Base-by-base conservation (phyloP, 2,113 vertebrate species). In the Labeo catla region DNA sequence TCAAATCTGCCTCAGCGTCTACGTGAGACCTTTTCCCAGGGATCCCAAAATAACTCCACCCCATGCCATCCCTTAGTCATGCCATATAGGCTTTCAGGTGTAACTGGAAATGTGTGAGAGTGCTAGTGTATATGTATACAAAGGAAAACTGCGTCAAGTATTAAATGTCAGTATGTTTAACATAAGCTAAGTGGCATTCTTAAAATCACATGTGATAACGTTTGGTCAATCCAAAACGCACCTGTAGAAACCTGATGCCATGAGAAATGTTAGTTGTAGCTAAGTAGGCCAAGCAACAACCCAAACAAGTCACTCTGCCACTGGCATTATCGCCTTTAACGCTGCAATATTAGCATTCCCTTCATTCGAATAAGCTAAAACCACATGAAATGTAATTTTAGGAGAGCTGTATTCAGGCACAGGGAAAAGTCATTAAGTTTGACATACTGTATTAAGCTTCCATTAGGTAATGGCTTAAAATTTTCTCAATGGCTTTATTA, bases 381-480 rank as follows among this genome's bases (percentile, higher is more conserved):
- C 47, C 39, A 81, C 59, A 49, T 49, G 45, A 47, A 80, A 65
- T 45, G 45, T 81, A 15, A 47, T 47, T 81, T 63, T 16, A 28
- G 59, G 59, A 10, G 21, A 7, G 7, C 45, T 68, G 45, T 52
- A 68, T 65, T 82, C 61, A 82, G 45, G 10, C 81, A 21, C 23
- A 8, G 47, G 9, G 1, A 11, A 54, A 85, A 78, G 70, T 83
- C 61, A 74, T 74, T 74, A 78, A 61, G 79, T 63, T 63, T 83
- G 65, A 66, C 36, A 19, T 36, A 59, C 68, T 82, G 79, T 63
- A 83, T 79, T 68, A 83, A 79, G 73, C 61, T 86, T 72, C 47
- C 59, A 61, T 79, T 43, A 88, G 79, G 54, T 82, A 76, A 86
- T 65, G 45, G 57, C 68, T 81, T 76, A 65, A 74, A 59, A 88